Conservation (phyloP, 1,140 invertebrate species). For the Cataglyphis hispanica region DNA sequence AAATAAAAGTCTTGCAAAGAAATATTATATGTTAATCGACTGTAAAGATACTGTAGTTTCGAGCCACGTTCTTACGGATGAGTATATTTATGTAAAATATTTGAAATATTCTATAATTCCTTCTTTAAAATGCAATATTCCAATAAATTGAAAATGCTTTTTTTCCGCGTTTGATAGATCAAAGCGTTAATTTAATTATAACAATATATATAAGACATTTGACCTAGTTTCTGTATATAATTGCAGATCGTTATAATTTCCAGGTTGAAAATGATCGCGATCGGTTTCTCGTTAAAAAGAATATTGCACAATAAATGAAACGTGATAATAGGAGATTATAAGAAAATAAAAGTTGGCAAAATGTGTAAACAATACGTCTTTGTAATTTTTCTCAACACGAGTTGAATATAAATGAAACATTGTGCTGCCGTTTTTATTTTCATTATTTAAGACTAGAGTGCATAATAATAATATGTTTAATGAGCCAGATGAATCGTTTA, state of each 20-base stretch:
- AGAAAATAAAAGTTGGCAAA: background rate
- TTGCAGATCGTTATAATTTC: slow-evolving; percentile 23
- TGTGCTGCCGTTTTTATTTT: background rate
- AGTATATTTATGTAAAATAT: background rate
- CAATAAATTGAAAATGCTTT: background rate
- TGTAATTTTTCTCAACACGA: background rate
- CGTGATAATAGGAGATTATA: background rate
- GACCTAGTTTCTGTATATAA: slow-evolving; percentile 29
- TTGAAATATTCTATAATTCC: background rate
- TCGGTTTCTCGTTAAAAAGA: background rate
- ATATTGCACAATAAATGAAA: background rate
- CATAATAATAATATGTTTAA: background rate
- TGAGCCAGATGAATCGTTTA: slow-evolving; percentile 30
- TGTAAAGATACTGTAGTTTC: slow-evolving; percentile 12
- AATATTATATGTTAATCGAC: background rate
- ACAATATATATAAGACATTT: slow-evolving; percentile 19
- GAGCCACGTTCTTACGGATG: background rate
- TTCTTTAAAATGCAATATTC: background rate
- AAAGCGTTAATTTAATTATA: slow-evolving; percentile 29
- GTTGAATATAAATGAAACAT: background rate
- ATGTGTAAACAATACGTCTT: background rate
- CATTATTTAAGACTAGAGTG: background rate
- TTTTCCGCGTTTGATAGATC: background rate
- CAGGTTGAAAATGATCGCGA: slow-evolving; percentile 4
- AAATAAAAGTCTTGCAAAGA: slow-evolving; percentile 12